A percentile compares a stretch with the other conserved stretches of the same genome.
Conservation (phyloP, 2,888 invertebrate genomes). For the Drosophila leonis region DNA sequence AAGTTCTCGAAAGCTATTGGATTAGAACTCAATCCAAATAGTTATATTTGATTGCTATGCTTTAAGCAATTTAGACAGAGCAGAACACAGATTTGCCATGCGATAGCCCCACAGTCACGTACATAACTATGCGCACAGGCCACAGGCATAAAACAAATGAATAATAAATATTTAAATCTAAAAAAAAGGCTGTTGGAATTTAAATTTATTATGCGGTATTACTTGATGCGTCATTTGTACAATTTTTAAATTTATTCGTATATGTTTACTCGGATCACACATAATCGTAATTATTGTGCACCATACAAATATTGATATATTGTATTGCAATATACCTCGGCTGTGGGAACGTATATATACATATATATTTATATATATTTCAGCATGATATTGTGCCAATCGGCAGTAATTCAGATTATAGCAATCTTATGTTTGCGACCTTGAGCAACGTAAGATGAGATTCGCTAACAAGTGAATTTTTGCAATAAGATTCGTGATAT, state of each 20-base stretch:
- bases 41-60: constrained; percentile 36
- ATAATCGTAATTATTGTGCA: constrained; percentile 7
- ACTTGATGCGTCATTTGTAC: constrained; percentile 18
- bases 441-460: constrained; percentile 25
- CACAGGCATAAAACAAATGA: background rate
- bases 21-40: constrained; percentile 29
- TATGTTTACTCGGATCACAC: constrained; percentile 19
- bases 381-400: constrained; percentile 16
- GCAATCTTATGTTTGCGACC: constrained; percentile 12
- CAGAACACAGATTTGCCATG: constrained; percentile 23
- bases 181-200: background rate
- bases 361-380: background rate
- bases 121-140: constrained; percentile 19
- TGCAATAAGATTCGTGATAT: constrained; percentile 14
- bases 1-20: constrained; percentile 25
- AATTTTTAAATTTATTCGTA: background rate
- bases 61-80: background rate
- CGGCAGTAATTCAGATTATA: constrained; percentile 26
- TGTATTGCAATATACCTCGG: background rate
- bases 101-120: constrained; percentile 23
- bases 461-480: constrained; percentile 19
- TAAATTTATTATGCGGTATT: constrained; percentile 11
- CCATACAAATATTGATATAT: background rate
- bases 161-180: background rate
- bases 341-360: background rate